Evolutionary conservation across 2,113 vertebrate genomes (phyloP).

Genomic region (Lophura nycthemera): DNA sequence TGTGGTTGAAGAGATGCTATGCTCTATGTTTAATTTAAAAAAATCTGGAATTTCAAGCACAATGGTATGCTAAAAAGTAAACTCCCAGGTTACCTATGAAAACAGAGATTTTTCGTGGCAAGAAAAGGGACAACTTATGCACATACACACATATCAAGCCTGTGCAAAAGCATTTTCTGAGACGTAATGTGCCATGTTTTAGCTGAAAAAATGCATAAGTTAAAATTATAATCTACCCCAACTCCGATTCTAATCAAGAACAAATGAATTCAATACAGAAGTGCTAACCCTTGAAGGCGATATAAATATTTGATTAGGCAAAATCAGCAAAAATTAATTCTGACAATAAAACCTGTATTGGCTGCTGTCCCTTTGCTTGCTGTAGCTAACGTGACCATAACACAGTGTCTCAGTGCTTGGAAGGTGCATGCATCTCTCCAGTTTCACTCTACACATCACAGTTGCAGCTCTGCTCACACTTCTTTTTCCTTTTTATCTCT

Average conservation of each 20-base stretch:
- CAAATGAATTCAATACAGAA: not conserved
- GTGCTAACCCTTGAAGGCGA: not conserved
- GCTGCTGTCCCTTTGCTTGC: not conserved
- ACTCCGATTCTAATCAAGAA: not conserved
- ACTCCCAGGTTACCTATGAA: not conserved
- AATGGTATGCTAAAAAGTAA: not conserved
- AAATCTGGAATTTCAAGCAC: not conserved
- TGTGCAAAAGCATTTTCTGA: not conserved
- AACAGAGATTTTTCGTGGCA: not conserved
- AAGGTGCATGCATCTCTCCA: not conserved
- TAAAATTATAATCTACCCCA: not conserved
- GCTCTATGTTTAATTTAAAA: not conserved
- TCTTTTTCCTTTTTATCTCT: not conserved
- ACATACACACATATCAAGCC: not conserved
- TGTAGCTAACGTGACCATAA: not conserved
- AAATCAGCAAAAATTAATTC: slow-evolving; percentile 31
- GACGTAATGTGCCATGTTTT: fast-evolving
- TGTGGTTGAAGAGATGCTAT: not conserved
- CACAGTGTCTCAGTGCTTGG: not conserved
- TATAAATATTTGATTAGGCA: not conserved
- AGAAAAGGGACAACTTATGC: not conserved
- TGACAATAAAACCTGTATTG: slow-evolving; percentile 6
- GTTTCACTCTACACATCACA: not conserved
- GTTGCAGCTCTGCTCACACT: not conserved
- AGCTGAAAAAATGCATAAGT: not conserved